phyloP scores from a whole-genome alignment of 2,888 invertebrate genomes.

The Glyphotaelius pellucidus region DNA sequence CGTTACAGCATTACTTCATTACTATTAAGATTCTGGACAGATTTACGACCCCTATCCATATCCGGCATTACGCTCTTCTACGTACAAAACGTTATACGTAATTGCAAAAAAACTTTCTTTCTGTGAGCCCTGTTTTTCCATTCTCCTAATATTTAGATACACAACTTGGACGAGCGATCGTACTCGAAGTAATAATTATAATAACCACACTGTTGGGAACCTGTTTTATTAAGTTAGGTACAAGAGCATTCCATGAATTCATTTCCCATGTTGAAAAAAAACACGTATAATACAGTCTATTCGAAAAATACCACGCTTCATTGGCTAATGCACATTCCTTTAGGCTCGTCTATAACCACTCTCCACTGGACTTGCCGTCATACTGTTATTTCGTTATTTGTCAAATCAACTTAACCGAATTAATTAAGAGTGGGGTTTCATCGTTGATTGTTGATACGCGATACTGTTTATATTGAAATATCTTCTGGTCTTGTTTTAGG shows the following conservation, averaged over 20 bases:
- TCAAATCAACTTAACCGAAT: slow-evolving; percentile 39
- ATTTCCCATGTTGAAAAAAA: slow-evolving; percentile 2
- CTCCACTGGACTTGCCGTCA: not conserved
- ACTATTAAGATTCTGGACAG: not conserved
- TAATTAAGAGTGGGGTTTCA: slow-evolving; percentile 20
- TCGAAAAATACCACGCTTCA: not conserved
- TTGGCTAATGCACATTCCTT: not conserved
- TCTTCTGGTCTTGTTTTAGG: not conserved
- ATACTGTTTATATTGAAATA: not conserved
- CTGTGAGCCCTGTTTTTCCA: no score
- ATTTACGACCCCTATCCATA: not conserved
- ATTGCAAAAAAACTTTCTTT: no score
- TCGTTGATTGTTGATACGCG: not conserved
- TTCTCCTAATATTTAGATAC: not conserved
- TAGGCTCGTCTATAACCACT: not conserved
- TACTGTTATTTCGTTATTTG: not conserved
- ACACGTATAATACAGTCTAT: not conserved
- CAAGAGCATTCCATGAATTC: not conserved
- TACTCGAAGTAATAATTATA: not conserved
- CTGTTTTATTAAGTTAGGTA: slow-evolving; percentile 3
- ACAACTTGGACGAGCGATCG: not conserved
- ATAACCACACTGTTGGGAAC: not conserved
- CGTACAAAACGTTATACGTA: no score
- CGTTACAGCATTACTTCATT: not conserved
- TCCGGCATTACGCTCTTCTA: not conserved